A percentile compares a stretch with the other conserved stretches of the same genome.
These are phyloP conservation scores for Tragelaphus strepsiceros DNA, from an alignment of 2,113 vertebrate species.

Conservation along the genomic window DNA sequence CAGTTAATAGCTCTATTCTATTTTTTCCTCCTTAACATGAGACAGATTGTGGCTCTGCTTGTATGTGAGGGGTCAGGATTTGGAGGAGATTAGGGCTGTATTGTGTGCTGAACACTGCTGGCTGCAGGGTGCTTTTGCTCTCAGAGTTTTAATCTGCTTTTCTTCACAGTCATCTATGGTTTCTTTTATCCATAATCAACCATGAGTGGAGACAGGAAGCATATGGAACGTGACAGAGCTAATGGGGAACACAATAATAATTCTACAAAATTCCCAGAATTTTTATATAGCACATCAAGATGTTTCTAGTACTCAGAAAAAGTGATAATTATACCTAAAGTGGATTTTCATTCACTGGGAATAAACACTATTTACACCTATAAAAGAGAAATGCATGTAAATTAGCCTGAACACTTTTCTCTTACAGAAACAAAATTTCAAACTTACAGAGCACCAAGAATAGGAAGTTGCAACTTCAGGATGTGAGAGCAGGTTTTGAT, in stretches of 20 bases:
- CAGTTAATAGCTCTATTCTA: neutral
- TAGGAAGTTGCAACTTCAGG: neutral
- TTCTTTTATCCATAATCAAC: neutral
- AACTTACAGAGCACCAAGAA: neutral
- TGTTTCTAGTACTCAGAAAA: conserved; percentile 21
- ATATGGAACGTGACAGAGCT: neutral
- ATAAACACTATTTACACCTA: neutral
- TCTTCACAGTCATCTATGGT: conserved; percentile 10
- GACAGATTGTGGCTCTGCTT: neutral
- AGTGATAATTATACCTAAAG: neutral
- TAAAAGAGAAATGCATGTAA: neutral
- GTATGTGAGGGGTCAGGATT: neutral
- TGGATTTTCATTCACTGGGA: conserved; percentile 10
- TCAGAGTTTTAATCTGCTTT: neutral
- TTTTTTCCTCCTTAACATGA: neutral
- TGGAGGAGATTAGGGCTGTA: fast-evolving
- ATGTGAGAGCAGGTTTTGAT: neutral
- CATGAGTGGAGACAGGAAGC: neutral
- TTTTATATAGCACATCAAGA: conserved; percentile 35
- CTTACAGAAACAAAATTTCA: conserved; percentile 27
- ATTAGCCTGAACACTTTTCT: neutral
- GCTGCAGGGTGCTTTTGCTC: neutral
- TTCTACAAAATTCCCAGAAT: neutral
- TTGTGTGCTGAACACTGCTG: neutral
- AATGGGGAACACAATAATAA: neutral